A percentile compares a stretch with the other conserved stretches of the same genome.
Evolutionary conservation across 1,140 invertebrate species (phyloP).

Genomic region (Nasonia giraulti): DNA sequence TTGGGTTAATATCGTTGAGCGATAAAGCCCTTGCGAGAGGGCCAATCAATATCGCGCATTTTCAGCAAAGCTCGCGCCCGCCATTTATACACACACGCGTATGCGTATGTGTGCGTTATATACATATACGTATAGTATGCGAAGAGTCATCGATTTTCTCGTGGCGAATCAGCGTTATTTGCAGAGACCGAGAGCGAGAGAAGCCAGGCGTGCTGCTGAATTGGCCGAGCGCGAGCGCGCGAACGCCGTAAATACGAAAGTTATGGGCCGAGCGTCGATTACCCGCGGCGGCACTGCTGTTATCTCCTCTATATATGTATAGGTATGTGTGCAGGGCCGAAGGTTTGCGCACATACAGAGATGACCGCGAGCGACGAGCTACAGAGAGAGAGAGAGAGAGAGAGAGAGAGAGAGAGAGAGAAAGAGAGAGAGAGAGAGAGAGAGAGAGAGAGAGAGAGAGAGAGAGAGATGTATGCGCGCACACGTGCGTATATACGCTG

Average conservation of each 20-base stretch:
- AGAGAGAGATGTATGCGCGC: conserved; percentile 39
- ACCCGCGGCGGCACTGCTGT: not conserved
- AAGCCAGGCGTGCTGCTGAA: conserved; percentile 48
- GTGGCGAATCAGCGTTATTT: conserved; percentile 51
- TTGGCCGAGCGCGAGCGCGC: conserved; percentile 40
- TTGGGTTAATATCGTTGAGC: conserved; percentile 39
- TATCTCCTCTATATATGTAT: not conserved
- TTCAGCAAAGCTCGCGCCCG: not conserved
- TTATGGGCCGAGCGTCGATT: conserved; percentile 52
- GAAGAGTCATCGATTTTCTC: conserved; percentile 52
- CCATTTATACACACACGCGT: not conserved
- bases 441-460: conserved; percentile 50
- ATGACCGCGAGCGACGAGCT: conserved; percentile 3
- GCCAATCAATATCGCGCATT: conserved; percentile 15
- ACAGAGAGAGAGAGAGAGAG: conserved; percentile 42
- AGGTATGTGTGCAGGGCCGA: not conserved
- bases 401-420: conserved; percentile 46
- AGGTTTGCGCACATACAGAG: not conserved
- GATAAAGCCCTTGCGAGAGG: conserved; percentile 9
- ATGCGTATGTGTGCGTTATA: too few species aligned
- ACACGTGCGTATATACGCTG: conserved; percentile 22
- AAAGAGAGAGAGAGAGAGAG: conserved; percentile 49
- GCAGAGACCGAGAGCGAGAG: not conserved
- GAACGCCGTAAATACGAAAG: conserved; percentile 57
- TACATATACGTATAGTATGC: not conserved